Percentiles rank a stretch among this genome's conserved stretches.
phyloP scores from a whole-genome alignment of 2,888 invertebrate species.

The Conchocele bisecta region DNA sequence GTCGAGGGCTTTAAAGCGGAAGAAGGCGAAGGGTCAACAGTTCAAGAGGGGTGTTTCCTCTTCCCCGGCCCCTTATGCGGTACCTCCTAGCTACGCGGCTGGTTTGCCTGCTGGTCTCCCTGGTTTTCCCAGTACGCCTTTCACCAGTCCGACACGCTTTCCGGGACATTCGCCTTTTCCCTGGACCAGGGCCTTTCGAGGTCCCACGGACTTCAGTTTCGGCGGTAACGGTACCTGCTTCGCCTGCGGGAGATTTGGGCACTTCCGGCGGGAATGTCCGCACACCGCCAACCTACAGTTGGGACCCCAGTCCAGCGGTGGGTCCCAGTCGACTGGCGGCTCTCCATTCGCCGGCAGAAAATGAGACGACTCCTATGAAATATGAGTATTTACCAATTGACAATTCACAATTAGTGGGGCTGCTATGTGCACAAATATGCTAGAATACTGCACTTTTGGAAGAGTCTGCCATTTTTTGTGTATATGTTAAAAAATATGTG shows the following conservation, averaged over 20 bases:
- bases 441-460: too few species aligned
- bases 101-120: too few species aligned
- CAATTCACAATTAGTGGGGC: slow-evolving; percentile 5
- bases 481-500: too few species aligned
- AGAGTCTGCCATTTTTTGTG: too few species aligned
- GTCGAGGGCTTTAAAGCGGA: slow-evolving; percentile 31
- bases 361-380: slow-evolving; percentile 5
- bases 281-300: not conserved
- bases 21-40: slow-evolving; percentile 10
- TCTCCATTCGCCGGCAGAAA: not conserved
- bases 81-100: too few species aligned
- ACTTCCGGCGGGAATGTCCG: slow-evolving; percentile 29
- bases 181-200: too few species aligned
- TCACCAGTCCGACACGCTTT: too few species aligned
- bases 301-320: not conserved
- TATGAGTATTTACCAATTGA: slow-evolving; percentile 40
- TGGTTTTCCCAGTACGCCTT: too few species aligned
- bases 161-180: too few species aligned
- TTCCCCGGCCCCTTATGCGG: too few species aligned
- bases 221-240: slow-evolving; percentile 37
- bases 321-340: not conserved
- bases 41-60: not conserved
- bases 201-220: too few species aligned
- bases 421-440: too few species aligned
- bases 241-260: slow-evolving; percentile 24